Percentiles rank a stretch among this genome's conserved stretches.
These are phyloP conservation scores for Cyclophora albipunctata DNA, from an alignment of 2,888 invertebrate genomes.

Conservation along the genomic window DNA sequence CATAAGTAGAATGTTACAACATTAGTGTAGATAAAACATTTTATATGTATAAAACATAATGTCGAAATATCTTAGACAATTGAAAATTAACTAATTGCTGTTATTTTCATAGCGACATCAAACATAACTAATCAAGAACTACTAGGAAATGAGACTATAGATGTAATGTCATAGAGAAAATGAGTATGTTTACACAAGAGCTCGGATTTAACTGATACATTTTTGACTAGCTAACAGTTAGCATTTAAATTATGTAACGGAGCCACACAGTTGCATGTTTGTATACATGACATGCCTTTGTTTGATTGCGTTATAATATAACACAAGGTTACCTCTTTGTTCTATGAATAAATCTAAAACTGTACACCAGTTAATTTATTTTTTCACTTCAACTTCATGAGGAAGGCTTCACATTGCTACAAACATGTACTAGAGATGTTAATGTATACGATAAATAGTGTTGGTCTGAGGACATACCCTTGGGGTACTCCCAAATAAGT, in stretches of 20 bases:
- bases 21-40: no score
- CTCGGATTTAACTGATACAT: no score
- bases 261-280: conserved; percentile 26
- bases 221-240: no score
- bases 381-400: not conserved
- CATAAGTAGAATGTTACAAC: no score
- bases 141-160: no score
- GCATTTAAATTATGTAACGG: conserved; percentile 14
- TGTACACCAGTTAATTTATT: conserved; percentile 16
- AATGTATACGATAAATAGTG: conserved; percentile 3
- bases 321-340: conserved; percentile 40
- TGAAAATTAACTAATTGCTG: no score
- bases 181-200: no score
- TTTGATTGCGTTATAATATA: conserved; percentile 21
- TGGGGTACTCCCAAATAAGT: not conserved
- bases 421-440: not conserved
- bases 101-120: no score
- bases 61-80: no score
- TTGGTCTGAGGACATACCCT: not conserved
- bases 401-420: not conserved
- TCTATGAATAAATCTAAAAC: conserved; percentile 24
- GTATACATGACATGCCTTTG: conserved; percentile 33
- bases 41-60: no score
- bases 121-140: no score
- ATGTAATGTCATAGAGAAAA: no score